Evolutionary conservation across 2,113 vertebrate species (phyloP).

Genomic region (Rhabdornis inornatus): DNA sequence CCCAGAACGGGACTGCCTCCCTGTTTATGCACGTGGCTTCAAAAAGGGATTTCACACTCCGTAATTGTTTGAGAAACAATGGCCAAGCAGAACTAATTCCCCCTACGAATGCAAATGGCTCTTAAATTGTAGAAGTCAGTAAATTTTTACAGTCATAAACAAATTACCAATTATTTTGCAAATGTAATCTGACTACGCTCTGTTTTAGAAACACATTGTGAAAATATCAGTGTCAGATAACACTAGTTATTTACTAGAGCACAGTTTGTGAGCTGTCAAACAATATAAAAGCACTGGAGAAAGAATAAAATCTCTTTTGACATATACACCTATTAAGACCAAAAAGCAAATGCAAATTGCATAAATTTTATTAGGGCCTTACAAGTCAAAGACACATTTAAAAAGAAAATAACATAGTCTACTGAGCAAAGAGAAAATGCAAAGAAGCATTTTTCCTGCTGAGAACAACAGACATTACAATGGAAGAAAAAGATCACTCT

Average conservation of each 20-base stretch:
- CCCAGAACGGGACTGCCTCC: not conserved
- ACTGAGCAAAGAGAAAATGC: not conserved
- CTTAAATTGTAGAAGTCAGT: not conserved
- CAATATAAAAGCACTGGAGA: not conserved
- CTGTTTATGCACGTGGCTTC: not conserved
- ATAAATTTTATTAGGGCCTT: not conserved
- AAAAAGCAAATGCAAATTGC: not conserved
- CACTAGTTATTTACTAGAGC: not conserved
- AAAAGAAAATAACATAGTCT: not conserved
- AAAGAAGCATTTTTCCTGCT: not conserved
- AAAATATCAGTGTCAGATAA: not conserved
- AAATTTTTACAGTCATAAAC: not conserved
- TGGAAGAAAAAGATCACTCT: not conserved
- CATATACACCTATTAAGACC: not conserved
- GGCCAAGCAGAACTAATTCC: not conserved
- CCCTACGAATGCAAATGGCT: not conserved
- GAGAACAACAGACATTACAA: not conserved
- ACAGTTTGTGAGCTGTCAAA: not conserved
- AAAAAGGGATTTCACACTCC: not conserved
- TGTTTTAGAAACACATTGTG: not conserved
- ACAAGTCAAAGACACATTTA: not conserved
- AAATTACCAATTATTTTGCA: not conserved
- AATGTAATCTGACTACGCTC: not conserved
- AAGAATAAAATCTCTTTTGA: not conserved
- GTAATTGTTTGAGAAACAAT: not conserved